Evolutionary conservation across 1,140 invertebrate genomes (phyloP).

Genomic region (Lasioglossum baleicum): DNA sequence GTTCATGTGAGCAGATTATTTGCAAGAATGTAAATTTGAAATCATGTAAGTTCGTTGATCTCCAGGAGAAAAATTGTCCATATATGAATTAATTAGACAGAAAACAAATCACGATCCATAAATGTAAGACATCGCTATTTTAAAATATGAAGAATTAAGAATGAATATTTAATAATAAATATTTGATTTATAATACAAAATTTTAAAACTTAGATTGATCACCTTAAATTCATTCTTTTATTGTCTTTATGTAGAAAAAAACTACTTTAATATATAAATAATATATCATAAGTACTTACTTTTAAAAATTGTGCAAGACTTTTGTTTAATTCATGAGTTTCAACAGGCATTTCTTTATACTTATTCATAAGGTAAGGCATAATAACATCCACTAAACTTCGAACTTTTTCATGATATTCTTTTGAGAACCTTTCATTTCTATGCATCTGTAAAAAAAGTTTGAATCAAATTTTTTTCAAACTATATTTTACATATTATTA

Average conservation of each 20-base stretch:
- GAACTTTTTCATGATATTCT: slow-evolving; percentile 88
- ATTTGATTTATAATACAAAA: too few species aligned
- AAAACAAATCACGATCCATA: slow-evolving; percentile 96
- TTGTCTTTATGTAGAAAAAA: too few species aligned
- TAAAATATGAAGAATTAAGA: too few species aligned
- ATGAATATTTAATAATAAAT: too few species aligned
- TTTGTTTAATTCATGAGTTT: slow-evolving; percentile 91
- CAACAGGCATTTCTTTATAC: slow-evolving; percentile 88
- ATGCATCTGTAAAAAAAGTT: slow-evolving; percentile 89
- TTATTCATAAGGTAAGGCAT: slow-evolving; percentile 90
- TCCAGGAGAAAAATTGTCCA: slow-evolving; percentile 91
- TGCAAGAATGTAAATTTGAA: slow-evolving; percentile 94
- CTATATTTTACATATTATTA: too few species aligned
- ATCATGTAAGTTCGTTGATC: slow-evolving; percentile 90
- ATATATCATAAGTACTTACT: too few species aligned
- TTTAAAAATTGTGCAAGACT: slow-evolving; percentile 93
- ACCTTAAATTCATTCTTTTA: too few species aligned
- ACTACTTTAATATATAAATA: too few species aligned
- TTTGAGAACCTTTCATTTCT: slow-evolving; percentile 92
- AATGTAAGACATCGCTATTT: slow-evolving; percentile 93
- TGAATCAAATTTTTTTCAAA: too few species aligned
- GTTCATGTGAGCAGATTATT: slow-evolving; percentile 96
- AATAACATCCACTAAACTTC: slow-evolving; percentile 87
- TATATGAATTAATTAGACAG: slow-evolving; percentile 90
- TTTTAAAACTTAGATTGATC: too few species aligned